phyloP scores from a whole-genome alignment of 30 jellyfish, hydroid and myxozoan species.

The Mastigias papua region DNA sequence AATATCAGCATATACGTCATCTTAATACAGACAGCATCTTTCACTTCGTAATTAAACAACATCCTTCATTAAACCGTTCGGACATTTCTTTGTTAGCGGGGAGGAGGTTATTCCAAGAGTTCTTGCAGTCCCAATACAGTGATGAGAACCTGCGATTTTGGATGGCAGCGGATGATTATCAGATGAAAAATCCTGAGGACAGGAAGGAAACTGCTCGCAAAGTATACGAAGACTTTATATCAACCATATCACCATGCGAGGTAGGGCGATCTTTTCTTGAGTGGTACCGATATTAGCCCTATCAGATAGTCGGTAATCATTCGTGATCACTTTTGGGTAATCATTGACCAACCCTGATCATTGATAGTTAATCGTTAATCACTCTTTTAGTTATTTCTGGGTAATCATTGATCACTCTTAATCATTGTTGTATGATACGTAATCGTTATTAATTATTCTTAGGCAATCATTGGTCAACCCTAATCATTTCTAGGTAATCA shows the following conservation, averaged over 20 bases:
- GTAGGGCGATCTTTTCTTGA: no score
- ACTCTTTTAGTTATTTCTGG: no score
- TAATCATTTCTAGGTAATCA: background rate
- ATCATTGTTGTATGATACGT: background rate
- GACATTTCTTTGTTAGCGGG: constrained; percentile 80
- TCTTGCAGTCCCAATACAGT: constrained; percentile 90
- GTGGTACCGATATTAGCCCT: no score
- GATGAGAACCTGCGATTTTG: constrained; percentile 94
- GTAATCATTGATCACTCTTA: background rate
- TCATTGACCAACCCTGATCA: no score
- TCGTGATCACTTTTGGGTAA: no score
- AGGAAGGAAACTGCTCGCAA: constrained; percentile 74
- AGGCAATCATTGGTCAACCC: background rate
- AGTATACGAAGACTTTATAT: constrained; percentile 85
- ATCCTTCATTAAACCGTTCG: no score
- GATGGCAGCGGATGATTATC: constrained; percentile 92
- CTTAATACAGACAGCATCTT: no score
- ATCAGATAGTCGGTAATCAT: no score
- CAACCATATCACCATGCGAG: constrained; percentile 95
- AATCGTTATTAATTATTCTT: background rate
- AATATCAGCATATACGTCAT: no score
- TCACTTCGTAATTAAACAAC: no score
- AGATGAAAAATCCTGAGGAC: constrained; percentile 54
- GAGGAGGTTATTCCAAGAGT: constrained; percentile 88
- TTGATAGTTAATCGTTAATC: no score